Evolutionary conservation across 2,797 vertebrate species (phyloP), one percentile per base, ranked within the genome.

Genomic region (Myotis planiceps): DNA sequence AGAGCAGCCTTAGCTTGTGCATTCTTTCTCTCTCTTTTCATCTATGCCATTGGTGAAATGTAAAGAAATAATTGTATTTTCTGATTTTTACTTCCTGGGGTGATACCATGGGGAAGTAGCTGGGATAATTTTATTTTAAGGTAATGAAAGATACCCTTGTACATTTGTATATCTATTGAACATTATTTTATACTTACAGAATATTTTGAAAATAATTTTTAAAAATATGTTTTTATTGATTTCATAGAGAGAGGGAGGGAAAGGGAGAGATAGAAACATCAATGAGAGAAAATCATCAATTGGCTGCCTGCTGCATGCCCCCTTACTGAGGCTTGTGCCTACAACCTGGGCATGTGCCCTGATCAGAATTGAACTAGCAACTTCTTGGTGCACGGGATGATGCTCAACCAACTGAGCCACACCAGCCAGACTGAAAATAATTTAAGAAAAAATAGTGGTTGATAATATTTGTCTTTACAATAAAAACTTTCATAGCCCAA

Each of bases 121-220:
- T 93, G 45, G 47, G 32, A 69, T 75, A 78, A 29, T 81, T 95
- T 90, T 80, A 85, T 85, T 87, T 97, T 65, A 80, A 95, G 74
- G 86, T 78, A 86, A 89, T 60, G 19, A 60, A 87, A 96, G 39
- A 72, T 65, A 83, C 37, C 16, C 6, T 60, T 78, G 47, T 85
- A 32, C 83, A 78, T 95, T 86, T 87, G 45, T 92, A 7, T 85
- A 66, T 68, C 32, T 90, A 74, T 32, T 55, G 37, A 83, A 23
- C 19, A 71, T 94, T 86, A 42, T 92, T 74, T 86, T 86, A 83
- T 79, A 87, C n/a, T 79, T 92, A 83, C 10, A 58, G 47, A 82
- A 92, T 76, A 78, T 66, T 94, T 79, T 90, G 51, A 81, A 92
- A 94, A 72, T 39, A 27, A 27, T 27, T 58, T 58, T 51, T 51